Conservation (phyloP, 2,797 vertebrate species). For the Phoeniculus purpureus region DNA sequence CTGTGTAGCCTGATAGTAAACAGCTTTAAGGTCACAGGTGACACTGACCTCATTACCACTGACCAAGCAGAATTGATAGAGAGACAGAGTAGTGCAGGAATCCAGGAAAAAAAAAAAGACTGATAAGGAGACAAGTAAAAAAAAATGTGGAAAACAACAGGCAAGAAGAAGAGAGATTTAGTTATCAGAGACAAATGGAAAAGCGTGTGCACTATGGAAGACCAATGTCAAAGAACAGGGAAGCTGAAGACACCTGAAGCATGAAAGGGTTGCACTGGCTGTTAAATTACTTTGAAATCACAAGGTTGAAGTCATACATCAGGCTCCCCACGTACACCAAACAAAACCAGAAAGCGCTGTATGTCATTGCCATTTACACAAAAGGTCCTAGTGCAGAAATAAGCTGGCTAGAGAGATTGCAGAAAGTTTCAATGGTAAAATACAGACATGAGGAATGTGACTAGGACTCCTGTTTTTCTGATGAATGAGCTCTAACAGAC, state of each 20-base stretch:
- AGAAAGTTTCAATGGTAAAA: neutral
- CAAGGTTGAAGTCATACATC: neutral
- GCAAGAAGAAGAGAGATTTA: neutral
- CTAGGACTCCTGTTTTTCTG: neutral
- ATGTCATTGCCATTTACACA: neutral
- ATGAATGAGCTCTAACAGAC: neutral
- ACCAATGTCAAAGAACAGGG: neutral
- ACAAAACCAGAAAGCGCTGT: neutral
- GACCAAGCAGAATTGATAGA: neutral
- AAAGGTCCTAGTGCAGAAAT: neutral
- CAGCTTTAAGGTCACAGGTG: neutral
- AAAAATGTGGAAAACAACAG: neutral
- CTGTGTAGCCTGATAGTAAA: neutral
- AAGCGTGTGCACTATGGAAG: neutral
- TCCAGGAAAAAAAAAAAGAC: neutral
- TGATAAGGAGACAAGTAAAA: neutral
- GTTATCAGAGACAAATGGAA: neutral
- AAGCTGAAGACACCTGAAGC: neutral
- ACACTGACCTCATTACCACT: neutral
- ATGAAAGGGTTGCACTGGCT: neutral
- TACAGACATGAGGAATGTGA: neutral
- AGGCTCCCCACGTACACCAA: neutral
- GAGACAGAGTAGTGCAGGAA: neutral
- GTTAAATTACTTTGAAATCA: neutral
- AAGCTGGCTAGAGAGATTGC: neutral